A percentile compares a stretch with the other conserved stretches of the same genome.
phyloP scores from a whole-genome alignment of 2,888 invertebrate genomes.

The Horisme vitalbata region DNA sequence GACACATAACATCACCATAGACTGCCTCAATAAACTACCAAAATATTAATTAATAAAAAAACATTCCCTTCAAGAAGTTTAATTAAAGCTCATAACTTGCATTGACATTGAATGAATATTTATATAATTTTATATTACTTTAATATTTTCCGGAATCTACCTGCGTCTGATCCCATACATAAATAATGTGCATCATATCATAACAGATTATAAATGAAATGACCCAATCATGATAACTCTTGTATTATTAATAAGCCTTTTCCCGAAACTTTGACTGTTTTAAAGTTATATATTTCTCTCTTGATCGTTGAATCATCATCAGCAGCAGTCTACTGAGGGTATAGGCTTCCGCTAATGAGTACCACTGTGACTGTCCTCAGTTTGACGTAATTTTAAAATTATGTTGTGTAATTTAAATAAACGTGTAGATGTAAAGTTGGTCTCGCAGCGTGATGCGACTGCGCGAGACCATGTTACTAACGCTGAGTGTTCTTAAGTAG shows the following conservation, averaged over 20 bases:
- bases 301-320: no score
- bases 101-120: slow-evolving; percentile 25
- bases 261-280: no score
- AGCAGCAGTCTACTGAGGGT: no score
- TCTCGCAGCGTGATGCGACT: no score
- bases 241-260: slow-evolving; percentile 30
- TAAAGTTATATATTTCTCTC: no score
- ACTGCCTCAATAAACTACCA: slow-evolving; percentile 17
- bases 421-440: no score
- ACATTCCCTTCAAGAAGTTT: slow-evolving; percentile 19
- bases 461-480: no score
- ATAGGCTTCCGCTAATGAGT: no score
- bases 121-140: slow-evolving; percentile 16
- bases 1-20: neutral
- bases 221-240: slow-evolving; percentile 49
- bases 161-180: slow-evolving; percentile 29
- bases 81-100: slow-evolving; percentile 31
- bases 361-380: no score
- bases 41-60: slow-evolving; percentile 31
- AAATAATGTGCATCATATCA: slow-evolving; percentile 36
- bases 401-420: no score
- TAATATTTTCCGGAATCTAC: slow-evolving; percentile 16
- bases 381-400: no score
- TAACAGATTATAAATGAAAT: slow-evolving; percentile 46
- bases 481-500: no score